A percentile compares a stretch with the other conserved stretches of the same genome.
phyloP scores from a whole-genome alignment of 2,888 invertebrate genomes.

The Cephus rjabovi region DNA sequence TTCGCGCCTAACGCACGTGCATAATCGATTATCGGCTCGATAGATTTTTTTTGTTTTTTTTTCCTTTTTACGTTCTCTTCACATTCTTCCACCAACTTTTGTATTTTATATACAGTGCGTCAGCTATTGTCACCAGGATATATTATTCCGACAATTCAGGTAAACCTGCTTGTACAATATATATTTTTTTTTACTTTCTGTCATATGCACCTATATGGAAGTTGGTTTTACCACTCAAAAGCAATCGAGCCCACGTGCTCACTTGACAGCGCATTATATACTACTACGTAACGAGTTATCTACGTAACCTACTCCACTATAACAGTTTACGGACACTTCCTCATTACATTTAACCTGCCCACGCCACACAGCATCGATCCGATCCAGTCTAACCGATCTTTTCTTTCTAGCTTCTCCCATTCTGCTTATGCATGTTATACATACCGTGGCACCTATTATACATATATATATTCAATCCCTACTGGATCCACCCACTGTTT shows the following conservation, averaged over 20 bases:
- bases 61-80: too few relatives aligned
- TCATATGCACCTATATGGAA: neutral
- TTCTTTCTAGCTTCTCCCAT: neutral
- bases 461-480: neutral
- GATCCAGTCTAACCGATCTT: neutral
- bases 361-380: conserved; percentile 22
- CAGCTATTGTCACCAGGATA: neutral
- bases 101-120: neutral
- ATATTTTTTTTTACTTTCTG: neutral
- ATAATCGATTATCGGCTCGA: neutral
- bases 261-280: conserved; percentile 40
- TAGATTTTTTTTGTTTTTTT: too few relatives aligned
- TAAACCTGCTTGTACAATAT: neutral
- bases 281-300: conserved; percentile 45
- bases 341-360: conserved; percentile 39
- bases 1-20: neutral
- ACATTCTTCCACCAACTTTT: neutral
- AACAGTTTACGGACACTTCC: conserved; percentile 58
- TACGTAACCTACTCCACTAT: conserved; percentile 62
- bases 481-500: neutral
- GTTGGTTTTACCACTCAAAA: neutral
- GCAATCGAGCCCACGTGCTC: conserved; percentile 33
- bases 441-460: neutral
- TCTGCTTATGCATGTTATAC: neutral
- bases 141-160: neutral